Evolutionary conservation across 2,113 vertebrate species (phyloP), one percentile per base, ranked within the genome.

Genomic region (Hippotragus niger): DNA sequence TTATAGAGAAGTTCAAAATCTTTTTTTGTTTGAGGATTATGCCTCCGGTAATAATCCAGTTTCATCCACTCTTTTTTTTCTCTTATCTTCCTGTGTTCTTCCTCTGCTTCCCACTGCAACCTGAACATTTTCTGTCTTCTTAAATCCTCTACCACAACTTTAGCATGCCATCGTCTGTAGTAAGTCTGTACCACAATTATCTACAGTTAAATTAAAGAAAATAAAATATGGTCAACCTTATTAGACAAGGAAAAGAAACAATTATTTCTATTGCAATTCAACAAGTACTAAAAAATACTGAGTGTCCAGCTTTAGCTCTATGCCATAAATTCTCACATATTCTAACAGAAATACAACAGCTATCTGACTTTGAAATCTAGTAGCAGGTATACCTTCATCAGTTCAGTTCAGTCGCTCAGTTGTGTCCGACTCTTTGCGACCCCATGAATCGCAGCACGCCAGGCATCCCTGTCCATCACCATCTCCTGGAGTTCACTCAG

Each of bases 1-100:
- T 99, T 98, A 98, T 99, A 99, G 47, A 99, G 99, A 93, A 99
- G 98, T 62, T 99, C 99, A 97, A 99, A 99, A 97, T 99, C 99
- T 97, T 99, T 99, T 88, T 97, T 99, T 76, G 97, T 99, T 98
- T 98, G 98, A 2, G 99, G 99, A 97, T 99, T 99, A 98, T 99
- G 98, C 98, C 99, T 99, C 96, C 99, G 98, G 2, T 98, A 88
- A 25, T 98, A 98, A 17, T 99, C 99, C n/a, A 96, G 97, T 81
- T 89, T 98, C 80, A 99, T 58, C 97, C 98, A 98, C 91, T 99
- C 98, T 97, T 99, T 99, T 97, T 99, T 99, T 96, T 99, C 99
- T 95, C 95, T 93, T 95, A 50, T 97, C 94, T 98, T 99, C 96
- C 19, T 97, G 87, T 93, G 76, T 85, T 99, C 98, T 98, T 99